Evolutionary conservation across 37 sponge, comb jelly and placozoan species (phyloP), one percentile per base, ranked within the genome.

Genomic region (Oopsacas minuta): DNA sequence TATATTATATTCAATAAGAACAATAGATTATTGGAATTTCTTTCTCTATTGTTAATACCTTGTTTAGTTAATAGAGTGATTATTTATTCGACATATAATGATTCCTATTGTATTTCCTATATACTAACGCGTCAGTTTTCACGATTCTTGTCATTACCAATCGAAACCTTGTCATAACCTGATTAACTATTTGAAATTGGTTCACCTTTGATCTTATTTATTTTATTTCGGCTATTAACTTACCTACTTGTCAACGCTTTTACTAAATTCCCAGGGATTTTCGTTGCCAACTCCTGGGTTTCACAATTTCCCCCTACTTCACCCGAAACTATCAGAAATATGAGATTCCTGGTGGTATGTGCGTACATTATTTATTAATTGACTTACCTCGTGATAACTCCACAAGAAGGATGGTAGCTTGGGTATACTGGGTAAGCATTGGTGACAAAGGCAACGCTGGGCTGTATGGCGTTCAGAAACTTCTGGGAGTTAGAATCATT

Each of bases 401-500:
- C 22, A 34, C 75, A 61, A 25, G 75, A 10, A 25, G 75, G 75
- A n/a, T 61, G 75, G 75, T 61, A 61, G 75, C 1, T 61, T 25
- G 75, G 75, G 5, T 61, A 5, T 25, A 34, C 7, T 12, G 75
- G 75, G 75, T 61, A 61, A 32, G 75, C 75, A 34, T 61, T 61
- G 7, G 75, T 61, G 7, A 61, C 75, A n/a, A 61, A 61, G 5
- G 75, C 75, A 12, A 61, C 22, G 75, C 28, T 61, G 28, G 75
- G 75, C 28, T n/a, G 28, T 7, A 61, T n/a, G 3, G 75, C 75
- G 28, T 10, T 61, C 32, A 61, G 75, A 61, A 61, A 61, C 30
- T 61, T 61, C 28, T 61, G 75, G 22, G 75, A 61, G 75, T 61
- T 61, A 25, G 75, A 61, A 12, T 61, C 75, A 34, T 61, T 61